Base-by-base conservation (phyloP, 2,797 vertebrate genomes). In the Gadopsis bispinosus region DNA sequence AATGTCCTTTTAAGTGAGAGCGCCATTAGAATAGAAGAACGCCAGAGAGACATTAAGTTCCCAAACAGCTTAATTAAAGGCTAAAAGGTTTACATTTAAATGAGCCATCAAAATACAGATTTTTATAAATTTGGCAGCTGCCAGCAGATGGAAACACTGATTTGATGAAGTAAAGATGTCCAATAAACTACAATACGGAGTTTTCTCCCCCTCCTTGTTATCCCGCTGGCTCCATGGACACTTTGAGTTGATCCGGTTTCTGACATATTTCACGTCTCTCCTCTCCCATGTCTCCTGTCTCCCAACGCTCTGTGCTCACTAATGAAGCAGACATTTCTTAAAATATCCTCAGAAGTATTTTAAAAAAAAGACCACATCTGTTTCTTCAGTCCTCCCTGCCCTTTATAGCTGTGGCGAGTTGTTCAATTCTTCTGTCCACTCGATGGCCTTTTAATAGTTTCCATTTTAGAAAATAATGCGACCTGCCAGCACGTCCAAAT, bases 371-470 rank as follows among this genome's bases (percentile, higher is more conserved):
- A 41, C 69, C 41, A 67, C 64, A 33, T 41, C 37, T 76, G 69
- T 79, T 59, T 59, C 73, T 81, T 17, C 56, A 41, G 69, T 41
- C 71, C 19, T 26, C 65, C 61, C 77, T 71, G 58, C 35, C 45
- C 76, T 81, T 74, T 51, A 60, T 69, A 22, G 55, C 60, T 61
- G 76, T 19, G 81, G 76, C 71, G 73, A 69, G 73, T 43, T 22
- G 43, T 50, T 74, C 66, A 64, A 2, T 16, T 67, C 75, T 66
- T 72, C 69, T 39, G 75, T 81, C 80, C 75, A 67, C 75, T 83
- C 22, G 0, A 73, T 61, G 68, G 66, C 22, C 48, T 72, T 87
- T 83, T 86, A 83, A 87, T 81, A 58, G 66, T 84, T 87, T 88
- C 83, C 86, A 87, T 79, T 83, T 73, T 59, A 39, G 80, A 80